phyloP scores from a whole-genome alignment of 2,888 invertebrate genomes.

The Leistus spinibarbis region DNA sequence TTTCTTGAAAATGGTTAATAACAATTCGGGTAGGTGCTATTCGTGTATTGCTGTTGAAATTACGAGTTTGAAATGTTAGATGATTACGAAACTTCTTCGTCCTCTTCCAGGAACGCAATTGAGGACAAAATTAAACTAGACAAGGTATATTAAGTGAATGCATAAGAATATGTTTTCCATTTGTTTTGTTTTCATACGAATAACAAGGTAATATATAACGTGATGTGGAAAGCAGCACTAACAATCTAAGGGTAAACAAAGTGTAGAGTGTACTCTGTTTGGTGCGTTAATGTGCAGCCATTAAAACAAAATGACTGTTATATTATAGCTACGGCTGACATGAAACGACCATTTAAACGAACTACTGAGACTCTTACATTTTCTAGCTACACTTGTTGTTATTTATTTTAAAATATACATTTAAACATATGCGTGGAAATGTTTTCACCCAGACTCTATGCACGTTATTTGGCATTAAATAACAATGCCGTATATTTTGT shows the following conservation, averaged over 20 bases:
- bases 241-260: not conserved
- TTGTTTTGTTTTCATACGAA: slow-evolving; percentile 9
- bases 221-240: slow-evolving; percentile 8
- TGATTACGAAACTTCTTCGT: too few relatives aligned
- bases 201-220: slow-evolving; percentile 23
- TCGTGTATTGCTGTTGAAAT: too few relatives aligned
- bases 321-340: slow-evolving; percentile 10
- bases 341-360: slow-evolving; percentile 15
- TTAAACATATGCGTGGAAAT: not conserved
- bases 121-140: not conserved
- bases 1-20: too few relatives aligned
- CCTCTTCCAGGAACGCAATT: too few relatives aligned
- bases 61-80: too few relatives aligned
- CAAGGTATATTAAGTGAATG: not conserved
- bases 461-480: too few relatives aligned
- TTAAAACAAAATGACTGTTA: slow-evolving; percentile 30
- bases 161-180: slow-evolving; percentile 12
- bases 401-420: not conserved
- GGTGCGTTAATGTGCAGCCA: slow-evolving; percentile 33
- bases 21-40: too few relatives aligned
- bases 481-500: too few relatives aligned
- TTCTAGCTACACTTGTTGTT: slow-evolving; percentile 5
- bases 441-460: too few relatives aligned
- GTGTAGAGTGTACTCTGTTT: not conserved
- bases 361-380: slow-evolving; percentile 13